phyloP scores from a whole-genome alignment of 2,113 vertebrate species.

The Sander vitreus region DNA sequence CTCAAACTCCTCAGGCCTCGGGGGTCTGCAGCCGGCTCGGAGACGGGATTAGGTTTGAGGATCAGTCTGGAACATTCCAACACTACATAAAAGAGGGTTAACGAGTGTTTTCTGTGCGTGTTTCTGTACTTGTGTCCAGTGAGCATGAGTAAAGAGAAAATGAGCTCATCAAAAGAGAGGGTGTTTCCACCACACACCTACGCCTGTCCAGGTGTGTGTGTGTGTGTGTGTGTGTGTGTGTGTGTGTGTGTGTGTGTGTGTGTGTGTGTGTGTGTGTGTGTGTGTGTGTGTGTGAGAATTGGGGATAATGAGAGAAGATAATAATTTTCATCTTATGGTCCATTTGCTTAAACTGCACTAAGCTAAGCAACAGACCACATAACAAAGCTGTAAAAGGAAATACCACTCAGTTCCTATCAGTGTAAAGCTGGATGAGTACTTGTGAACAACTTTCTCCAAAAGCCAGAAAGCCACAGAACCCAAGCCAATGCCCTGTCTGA shows the following conservation, averaged over 20 bases:
- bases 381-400: constrained; percentile 74
- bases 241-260: background rate
- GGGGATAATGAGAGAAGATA: constrained; percentile 27
- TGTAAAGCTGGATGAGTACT: constrained; percentile 13
- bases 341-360: constrained; percentile 47
- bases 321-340: constrained; percentile 38
- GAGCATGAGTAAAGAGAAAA: constrained; percentile 70
- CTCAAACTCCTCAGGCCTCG: constrained; percentile 40
- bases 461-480: constrained; percentile 19
- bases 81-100: constrained; percentile 49
- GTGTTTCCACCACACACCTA: constrained; percentile 59
- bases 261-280: constrained; percentile 35
- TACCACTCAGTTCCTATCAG: constrained; percentile 41
- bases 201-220: constrained; percentile 54
- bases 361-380: constrained; percentile 23
- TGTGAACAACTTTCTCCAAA: constrained; percentile 29
- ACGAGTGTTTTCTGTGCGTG: constrained; percentile 23
- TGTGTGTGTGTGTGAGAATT: constrained; percentile 16
- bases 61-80: constrained; percentile 73
- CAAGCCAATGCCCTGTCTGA: constrained; percentile 30
- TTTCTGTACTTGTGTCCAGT: constrained; percentile 59
- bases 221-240: constrained; percentile 41
- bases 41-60: constrained; percentile 70
- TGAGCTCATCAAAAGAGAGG: constrained; percentile 65
- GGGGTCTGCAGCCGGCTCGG: constrained; percentile 54